Base-by-base conservation (phyloP, 53 echinoderm and acorn worm genomes). In the Temnopleurus reevesii region DNA sequence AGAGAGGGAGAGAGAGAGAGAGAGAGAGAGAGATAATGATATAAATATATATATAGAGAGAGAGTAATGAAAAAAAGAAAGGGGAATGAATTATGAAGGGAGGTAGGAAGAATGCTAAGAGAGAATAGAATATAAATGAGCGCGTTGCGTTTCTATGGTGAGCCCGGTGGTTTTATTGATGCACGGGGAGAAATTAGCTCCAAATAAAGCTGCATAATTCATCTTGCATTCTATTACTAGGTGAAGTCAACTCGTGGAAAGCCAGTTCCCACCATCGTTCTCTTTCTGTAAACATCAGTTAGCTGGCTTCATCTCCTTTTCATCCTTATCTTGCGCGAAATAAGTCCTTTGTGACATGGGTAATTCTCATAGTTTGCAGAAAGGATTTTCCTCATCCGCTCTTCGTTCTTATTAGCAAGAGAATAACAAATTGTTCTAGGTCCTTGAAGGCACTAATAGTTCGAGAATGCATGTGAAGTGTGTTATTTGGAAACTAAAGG, bases 321-420 rank as follows among this genome's bases (percentile, higher is more conserved):
- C 36, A 38, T 38, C 71, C 71, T 8, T 7, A 41, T 8, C 41
- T 71, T n/a, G 71, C 34, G 58, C 1, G 10, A 58, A 58, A 25
- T 58, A 8, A 17, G 36, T 71, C 71, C 21, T 38, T 71, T 41
- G 71, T 41, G 18, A 71, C 43, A 71, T 38, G 41, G 38, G 71
- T 71, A 71, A 71, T 38, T 23, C n/a, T n/a, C 38, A n/a, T 21
- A 71, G 43, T 71, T 43, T 71, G 71, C 71, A 71, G 71, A 71
- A 71, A 41, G 71, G 71, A 71, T 71, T 34, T 71, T 71, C 13
- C 9, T n/a, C 21, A 38, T 71, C 41, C 7, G n/a, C n/a, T n/a
- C n/a, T n/a, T n/a, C n/a, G n/a, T n/a, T n/a, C n/a, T n/a, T n/a
- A n/a, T n/a, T n/a, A n/a, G n/a, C n/a, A 71, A 71, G 23, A 71